Conservation (phyloP, 2,113 vertebrate species). For the Procavia capensis region DNA sequence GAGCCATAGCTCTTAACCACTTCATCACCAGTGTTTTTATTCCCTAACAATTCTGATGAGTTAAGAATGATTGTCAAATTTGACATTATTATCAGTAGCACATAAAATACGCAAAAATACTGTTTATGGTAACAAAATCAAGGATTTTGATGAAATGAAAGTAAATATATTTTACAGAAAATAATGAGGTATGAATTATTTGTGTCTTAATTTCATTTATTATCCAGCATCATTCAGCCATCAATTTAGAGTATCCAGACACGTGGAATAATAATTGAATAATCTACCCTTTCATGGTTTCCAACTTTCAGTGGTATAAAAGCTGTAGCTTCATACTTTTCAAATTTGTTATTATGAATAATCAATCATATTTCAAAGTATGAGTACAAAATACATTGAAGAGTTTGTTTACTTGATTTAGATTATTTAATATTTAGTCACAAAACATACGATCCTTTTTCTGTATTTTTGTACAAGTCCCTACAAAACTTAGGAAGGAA, state of each 20-base stretch:
- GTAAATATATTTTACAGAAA: conserved; percentile 51
- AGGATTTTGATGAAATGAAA: conserved; percentile 40
- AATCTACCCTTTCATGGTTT: background rate
- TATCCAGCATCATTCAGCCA: background rate
- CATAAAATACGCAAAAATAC: conserved; percentile 49
- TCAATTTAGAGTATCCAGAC: background rate
- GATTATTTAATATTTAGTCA: conserved; percentile 13
- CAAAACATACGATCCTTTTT: background rate
- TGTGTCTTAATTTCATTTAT: conserved; percentile 13
- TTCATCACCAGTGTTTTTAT: no score
- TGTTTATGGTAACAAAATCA: background rate
- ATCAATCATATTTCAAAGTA: background rate
- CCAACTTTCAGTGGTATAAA: conserved; percentile 24
- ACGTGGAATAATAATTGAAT: conserved; percentile 20
- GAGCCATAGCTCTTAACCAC: no score
- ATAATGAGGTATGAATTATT: conserved; percentile 45
- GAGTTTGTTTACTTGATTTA: background rate
- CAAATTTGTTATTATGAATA: background rate
- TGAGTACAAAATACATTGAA: conserved; percentile 22
- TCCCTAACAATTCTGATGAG: background rate
- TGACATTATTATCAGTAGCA: conserved; percentile 24
- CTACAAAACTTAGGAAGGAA: background rate
- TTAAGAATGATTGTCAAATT: conserved; percentile 2
- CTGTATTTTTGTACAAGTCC: background rate
- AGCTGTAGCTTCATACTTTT: conserved; percentile 14